Percentiles rank a stretch among this genome's conserved stretches.
Evolutionary conservation across 2,797 vertebrate genomes (phyloP).

Genomic region (Antrozous pallidus): DNA sequence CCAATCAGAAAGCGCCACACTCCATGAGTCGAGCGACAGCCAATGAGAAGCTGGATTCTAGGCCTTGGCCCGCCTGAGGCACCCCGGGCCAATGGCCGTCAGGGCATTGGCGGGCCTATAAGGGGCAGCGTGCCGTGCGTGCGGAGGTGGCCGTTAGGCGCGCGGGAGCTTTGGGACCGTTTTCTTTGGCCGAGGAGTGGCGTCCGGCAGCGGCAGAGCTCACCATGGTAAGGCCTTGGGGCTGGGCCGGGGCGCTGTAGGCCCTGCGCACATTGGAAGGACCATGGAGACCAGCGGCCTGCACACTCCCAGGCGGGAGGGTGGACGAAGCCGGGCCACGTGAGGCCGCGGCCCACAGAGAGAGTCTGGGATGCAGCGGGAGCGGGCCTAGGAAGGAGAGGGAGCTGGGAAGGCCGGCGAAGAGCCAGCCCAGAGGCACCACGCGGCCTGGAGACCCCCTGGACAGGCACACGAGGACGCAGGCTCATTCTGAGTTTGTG

Average conservation of each 20-base stretch:
- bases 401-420: rapidly evolving
- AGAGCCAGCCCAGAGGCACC: background rate
- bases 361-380: rapidly evolving
- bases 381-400: rapidly evolving
- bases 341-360: background rate
- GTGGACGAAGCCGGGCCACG: background rate
- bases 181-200: rapidly evolving
- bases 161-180: background rate
- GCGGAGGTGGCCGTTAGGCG: background rate
- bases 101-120: background rate
- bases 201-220: background rate
- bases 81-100: background rate
- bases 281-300: rapidly evolving
- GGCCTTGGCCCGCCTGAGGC: background rate
- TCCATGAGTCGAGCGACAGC: rapidly evolving
- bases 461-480: background rate
- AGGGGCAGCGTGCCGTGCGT: rapidly evolving
- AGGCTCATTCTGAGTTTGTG: background rate
- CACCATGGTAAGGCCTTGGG: constrained; percentile 29
- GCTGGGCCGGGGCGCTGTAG: rapidly evolving
- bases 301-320: background rate
- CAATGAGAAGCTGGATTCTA: background rate
- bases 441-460: background rate
- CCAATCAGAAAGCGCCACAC: background rate
- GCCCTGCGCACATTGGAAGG: rapidly evolving